Base-by-base conservation (phyloP, 2,888 invertebrate genomes). In the Xiphydria camelus region DNA sequence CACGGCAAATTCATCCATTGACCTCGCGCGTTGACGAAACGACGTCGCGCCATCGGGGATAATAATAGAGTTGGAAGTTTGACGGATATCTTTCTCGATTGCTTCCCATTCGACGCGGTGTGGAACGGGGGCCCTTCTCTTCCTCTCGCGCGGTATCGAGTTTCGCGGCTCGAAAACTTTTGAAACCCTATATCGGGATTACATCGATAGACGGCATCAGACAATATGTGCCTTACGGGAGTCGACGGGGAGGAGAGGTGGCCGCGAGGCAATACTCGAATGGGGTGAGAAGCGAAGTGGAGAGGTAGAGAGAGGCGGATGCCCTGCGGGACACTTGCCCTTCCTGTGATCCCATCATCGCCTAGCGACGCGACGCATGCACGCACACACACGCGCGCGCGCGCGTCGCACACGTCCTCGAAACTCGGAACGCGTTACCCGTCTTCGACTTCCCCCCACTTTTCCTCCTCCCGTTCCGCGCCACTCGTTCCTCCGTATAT, bases 151-250 rank as follows among this genome's bases (percentile, higher is more conserved):
- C 21, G 14, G 20, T n/a, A 26, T 42, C 43, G 22, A 19, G 33
- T 46, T 45, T 44, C 46, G 22, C 20, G 20, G 32, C 34, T 45
- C 31, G 23, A 22, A 40, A 50, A 50, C 45, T 53, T 51, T 45
- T 45, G 45, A 55, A 51, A 53, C 45, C 33, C 38, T 41, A 52
- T 49, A 52, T 44, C 40, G 39, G 37, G 48, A 51, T 51, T 46
- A 49, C 39, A 49, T 40, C 39, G 39, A 36, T 41, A 40, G 47
- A 45, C 32, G 29, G 31, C 9, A 31, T 32, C 33, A 23, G 26
- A 43, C 33, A 46, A 46, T 31, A 50, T 34, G 44, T 47, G 40
- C 21, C 39, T 49, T 37, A 41, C 19, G 36, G 20, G 36, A 15
- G 14, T 31, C 10, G 41, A 18, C 12, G 21, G 17, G 35, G 26